phyloP scores from a whole-genome alignment of 2,888 invertebrate genomes.

The Caenorhabditis doughertyi region DNA sequence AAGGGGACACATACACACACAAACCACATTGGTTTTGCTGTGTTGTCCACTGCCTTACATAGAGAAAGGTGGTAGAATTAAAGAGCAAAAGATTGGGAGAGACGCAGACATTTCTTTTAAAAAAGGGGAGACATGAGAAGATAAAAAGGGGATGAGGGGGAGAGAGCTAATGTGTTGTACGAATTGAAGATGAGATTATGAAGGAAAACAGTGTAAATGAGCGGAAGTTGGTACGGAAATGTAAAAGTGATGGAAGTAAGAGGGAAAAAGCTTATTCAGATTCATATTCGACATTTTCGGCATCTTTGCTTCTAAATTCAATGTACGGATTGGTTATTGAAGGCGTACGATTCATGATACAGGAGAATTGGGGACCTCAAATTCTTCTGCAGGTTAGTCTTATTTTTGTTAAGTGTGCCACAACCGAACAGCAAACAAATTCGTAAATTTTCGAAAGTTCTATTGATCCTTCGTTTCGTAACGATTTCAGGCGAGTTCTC shows the following conservation, averaged over 20 bases:
- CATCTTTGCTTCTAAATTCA: not conserved
- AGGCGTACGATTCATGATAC: conserved; percentile 75
- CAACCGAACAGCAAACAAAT: no score
- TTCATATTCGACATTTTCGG: conserved; percentile 3
- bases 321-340: conserved; percentile 80
- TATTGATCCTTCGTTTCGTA: no score
- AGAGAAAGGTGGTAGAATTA: conserved; percentile 22
- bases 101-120: conserved; percentile 48
- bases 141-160: not conserved
- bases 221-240: conserved; percentile 54
- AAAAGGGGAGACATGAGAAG: not conserved
- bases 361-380: conserved; percentile 72
- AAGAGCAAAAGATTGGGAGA: conserved; percentile 31
- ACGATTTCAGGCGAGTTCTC: no score
- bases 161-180: conserved; percentile 20
- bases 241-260: not conserved
- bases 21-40: conserved; percentile 4
- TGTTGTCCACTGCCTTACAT: conserved; percentile 24
- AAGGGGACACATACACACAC: conserved; percentile 9
- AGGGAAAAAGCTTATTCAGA: conserved; percentile 14
- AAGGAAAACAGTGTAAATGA: conserved; percentile 26
- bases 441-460: no score
- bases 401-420: no score
- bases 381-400: conserved; percentile 67
- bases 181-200: conserved; percentile 54